Conservation (phyloP, 35 echinoderm and acorn worm genomes). For the Diadema setosum region DNA sequence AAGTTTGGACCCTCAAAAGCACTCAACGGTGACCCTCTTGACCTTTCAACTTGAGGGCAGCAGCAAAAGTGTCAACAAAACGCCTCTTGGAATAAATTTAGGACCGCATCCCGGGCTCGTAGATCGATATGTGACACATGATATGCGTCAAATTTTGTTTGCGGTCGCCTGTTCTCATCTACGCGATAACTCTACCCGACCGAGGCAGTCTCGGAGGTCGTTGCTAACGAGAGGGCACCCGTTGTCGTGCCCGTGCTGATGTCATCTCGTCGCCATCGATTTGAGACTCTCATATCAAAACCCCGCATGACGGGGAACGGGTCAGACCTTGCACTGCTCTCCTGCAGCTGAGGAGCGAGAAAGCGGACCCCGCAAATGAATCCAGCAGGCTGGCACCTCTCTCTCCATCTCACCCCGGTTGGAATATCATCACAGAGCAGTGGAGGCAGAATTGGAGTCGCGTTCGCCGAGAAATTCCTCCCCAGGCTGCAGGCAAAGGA, state of each 20-base stretch:
- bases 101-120: not conserved
- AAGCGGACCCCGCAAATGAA: too few species aligned
- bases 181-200: not conserved
- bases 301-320: too few species aligned
- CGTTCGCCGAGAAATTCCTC: not conserved
- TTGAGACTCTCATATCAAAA: too few species aligned
- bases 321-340: too few species aligned
- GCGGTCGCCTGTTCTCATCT: not conserved
- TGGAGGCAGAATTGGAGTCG: too few species aligned
- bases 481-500: too few species aligned
- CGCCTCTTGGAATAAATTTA: not conserved
- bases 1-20: not conserved
- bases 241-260: not conserved
- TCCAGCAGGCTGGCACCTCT: too few species aligned
- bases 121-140: not conserved
- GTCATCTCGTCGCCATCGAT: conserved; percentile 21
- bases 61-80: not conserved
- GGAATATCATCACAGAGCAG: too few species aligned
- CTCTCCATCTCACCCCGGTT: too few species aligned
- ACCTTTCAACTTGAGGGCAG: not conserved
- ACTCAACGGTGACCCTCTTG: not conserved
- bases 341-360: too few species aligned
- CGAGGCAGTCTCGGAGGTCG: not conserved
- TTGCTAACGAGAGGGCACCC: not conserved
- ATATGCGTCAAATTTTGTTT: not conserved